These are phyloP conservation scores for Melieria omissa DNA, from an alignment of 2,888 invertebrate genomes.

Conservation along the genomic window DNA sequence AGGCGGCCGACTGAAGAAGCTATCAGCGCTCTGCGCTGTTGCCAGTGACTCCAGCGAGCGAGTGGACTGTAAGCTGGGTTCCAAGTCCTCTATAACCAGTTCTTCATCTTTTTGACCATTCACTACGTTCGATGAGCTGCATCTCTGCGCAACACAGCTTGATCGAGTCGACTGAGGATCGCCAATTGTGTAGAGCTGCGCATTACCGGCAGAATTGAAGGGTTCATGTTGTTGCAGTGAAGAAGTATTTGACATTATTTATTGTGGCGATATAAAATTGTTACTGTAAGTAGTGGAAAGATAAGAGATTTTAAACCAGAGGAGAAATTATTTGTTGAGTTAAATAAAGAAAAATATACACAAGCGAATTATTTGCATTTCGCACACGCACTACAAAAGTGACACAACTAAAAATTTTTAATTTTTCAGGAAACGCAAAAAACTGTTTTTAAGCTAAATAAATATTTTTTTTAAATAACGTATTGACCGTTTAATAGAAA, in stretches of 20 bases:
- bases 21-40: neutral
- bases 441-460: too few relatives aligned
- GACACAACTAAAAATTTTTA: too few relatives aligned
- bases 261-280: slow-evolving; percentile 25
- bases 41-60: too few relatives aligned
- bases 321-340: too few relatives aligned
- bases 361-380: too few relatives aligned
- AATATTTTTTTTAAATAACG: too few relatives aligned
- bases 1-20: slow-evolving; percentile 11
- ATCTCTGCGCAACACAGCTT: neutral
- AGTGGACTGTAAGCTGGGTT: neutral
- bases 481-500: too few relatives aligned
- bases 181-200: neutral
- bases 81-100: slow-evolving; percentile 10
- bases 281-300: slow-evolving; percentile 13
- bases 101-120: neutral
- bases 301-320: too few relatives aligned
- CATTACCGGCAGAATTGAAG: slow-evolving; percentile 15
- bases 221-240: slow-evolving; percentile 20
- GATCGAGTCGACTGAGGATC: too few relatives aligned
- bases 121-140: slow-evolving; percentile 15
- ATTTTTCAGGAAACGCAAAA: too few relatives aligned
- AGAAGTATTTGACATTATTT: slow-evolving; percentile 34
- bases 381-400: too few relatives aligned
- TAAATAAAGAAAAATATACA: too few relatives aligned